A percentile compares a stretch with the other conserved stretches of the same genome.
Conservation (phyloP, 2,113 vertebrate species). For the Ailurus styani region DNA sequence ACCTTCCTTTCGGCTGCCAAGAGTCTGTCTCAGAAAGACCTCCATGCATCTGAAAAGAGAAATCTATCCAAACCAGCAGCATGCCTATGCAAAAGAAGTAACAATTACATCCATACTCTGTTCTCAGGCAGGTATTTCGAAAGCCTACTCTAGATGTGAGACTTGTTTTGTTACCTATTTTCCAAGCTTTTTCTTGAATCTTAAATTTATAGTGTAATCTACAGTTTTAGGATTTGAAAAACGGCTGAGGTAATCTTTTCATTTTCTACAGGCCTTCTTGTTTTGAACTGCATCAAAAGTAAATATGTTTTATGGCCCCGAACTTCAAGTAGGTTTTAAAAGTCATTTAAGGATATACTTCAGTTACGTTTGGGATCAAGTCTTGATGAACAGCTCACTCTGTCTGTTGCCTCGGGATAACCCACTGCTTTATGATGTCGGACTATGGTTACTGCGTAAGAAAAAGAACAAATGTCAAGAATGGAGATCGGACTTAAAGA, state of each 20-base stretch:
- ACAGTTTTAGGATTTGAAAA: not conserved
- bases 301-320: not conserved
- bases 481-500: fast-evolving
- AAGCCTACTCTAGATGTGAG: not conserved
- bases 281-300: not conserved
- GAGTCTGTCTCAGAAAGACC: not conserved
- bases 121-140: not conserved
- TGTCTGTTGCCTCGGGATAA: not conserved
- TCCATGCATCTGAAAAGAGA: not conserved
- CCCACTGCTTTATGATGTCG: not conserved
- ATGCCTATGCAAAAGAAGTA: not conserved
- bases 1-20: fast-evolving
- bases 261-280: not conserved
- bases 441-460: not conserved
- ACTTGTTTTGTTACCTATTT: not conserved
- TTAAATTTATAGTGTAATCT: conserved; percentile 22
- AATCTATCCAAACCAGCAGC: not conserved
- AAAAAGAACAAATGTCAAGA: not conserved
- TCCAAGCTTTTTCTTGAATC: not conserved
- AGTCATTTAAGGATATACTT: not conserved
- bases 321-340: not conserved
- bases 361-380: not conserved
- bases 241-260: not conserved
- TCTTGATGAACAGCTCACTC: not conserved
- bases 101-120: not conserved